phyloP scores from a whole-genome alignment of 2,113 vertebrate species.

The Prietella phreatophila region DNA sequence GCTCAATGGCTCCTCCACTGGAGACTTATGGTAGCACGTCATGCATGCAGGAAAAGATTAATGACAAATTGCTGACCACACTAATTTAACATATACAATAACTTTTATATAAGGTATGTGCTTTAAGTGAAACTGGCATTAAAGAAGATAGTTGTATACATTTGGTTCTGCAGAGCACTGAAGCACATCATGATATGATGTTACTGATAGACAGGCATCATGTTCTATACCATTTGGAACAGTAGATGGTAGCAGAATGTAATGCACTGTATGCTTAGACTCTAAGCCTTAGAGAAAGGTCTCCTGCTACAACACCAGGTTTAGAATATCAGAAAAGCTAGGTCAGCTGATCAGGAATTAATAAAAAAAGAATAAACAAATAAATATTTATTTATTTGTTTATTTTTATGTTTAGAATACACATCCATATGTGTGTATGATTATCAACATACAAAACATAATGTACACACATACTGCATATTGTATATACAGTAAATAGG shows the following conservation, averaged over 20 bases:
- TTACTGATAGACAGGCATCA: not conserved
- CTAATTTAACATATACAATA: not conserved
- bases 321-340: not conserved
- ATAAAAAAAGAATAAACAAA: too few relatives aligned
- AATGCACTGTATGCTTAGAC: not conserved
- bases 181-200: not conserved
- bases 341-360: not conserved
- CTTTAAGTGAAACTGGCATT: not conserved
- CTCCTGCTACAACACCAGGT: not conserved
- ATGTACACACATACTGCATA: not conserved
- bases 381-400: not conserved
- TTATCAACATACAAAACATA: not conserved
- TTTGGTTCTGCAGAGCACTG: not conserved
- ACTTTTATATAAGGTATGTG: too few relatives aligned
- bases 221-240: not conserved
- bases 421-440: not conserved
- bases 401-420: not conserved
- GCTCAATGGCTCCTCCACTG: constrained; percentile 25
- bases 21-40: not conserved
- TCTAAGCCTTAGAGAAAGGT: not conserved
- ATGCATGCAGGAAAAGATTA: not conserved
- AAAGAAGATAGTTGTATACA: not conserved
- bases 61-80: not conserved
- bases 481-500: not conserved
- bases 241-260: constrained; percentile 40